Evolutionary conservation across 92 coral and sea anemone genomes (phyloP).

Genomic region (Plumapathes pennacea): DNA sequence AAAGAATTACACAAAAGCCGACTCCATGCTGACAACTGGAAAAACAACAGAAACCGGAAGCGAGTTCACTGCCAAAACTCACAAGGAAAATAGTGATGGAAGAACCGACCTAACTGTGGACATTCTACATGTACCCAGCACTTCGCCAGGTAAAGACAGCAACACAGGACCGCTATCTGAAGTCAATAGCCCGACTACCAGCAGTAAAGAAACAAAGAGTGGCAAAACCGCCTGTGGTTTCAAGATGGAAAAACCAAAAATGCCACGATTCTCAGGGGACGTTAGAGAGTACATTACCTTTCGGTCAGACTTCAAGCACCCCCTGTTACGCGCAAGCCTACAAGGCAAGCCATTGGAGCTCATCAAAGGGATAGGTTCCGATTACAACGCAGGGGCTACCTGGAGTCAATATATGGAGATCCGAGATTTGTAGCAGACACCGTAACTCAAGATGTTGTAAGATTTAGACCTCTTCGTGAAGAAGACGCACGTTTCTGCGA

Average conservation of each 20-base stretch:
- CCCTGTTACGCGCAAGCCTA: conserved; percentile 34
- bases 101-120: neutral
- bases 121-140: neutral
- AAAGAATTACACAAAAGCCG: conserved; percentile 5
- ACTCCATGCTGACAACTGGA: neutral
- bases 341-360: conserved; percentile 31
- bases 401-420: conserved; percentile 43
- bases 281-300: conserved; percentile 45
- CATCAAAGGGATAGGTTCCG: conserved; percentile 50
- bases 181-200: neutral
- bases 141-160: neutral
- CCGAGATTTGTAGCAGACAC: conserved; percentile 38
- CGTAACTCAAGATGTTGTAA: conserved; percentile 37
- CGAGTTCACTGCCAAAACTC: too few relatives aligned
- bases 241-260: conserved; percentile 49
- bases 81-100: conserved; percentile 1
- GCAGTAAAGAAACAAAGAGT: neutral
- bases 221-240: conserved; percentile 19
- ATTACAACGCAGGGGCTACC: conserved; percentile 39
- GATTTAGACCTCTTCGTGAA: too few relatives aligned
- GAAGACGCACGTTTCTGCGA: too few relatives aligned
- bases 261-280: conserved; percentile 46
- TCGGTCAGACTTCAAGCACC: conserved; percentile 52
- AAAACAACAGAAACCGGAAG: neutral
- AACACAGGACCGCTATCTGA: neutral